Base-by-base conservation (phyloP, 2,888 invertebrate species). In the Piscicola geometra region DNA sequence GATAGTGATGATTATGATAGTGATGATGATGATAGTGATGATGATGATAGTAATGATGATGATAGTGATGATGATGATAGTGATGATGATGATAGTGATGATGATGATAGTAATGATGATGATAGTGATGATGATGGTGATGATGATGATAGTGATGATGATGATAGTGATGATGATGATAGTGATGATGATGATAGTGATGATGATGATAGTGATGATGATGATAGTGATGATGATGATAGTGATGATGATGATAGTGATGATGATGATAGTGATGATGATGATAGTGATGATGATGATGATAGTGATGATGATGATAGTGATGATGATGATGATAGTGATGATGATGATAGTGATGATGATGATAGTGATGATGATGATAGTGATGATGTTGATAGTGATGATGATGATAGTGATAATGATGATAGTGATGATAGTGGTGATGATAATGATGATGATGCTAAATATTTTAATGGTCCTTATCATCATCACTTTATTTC, bases 211-310 rank as follows among this genome's bases (percentile, higher is more conserved):
- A 41, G 41, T 35, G 71, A 70, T 70, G 36, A 35, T 35, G 41
- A 70, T 70, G 71, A 70, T 35, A 41, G 41, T 35, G 71, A 70
- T 35, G 71, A 70, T 70, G 71, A 70, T 35, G 71, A 70, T 35
- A 41, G 41, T 70, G 71, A 70, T 56, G 72, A 72, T 72, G 72
- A 64, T 72, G 72, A 60, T 50, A 52, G 50, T 71, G 71, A 71
- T 71, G 71, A 71, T 72, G 72, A 72, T 60, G 56, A 72, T 72
- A 56, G 56, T 72, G 72, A 60, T 72, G 72, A 50, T 72, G 72
- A 50, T 72, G n/a, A 72, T 50, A 56, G 56, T 50, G 32, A 60
- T 28, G 72, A 72, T 32, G 32, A 56, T 72, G 32, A 30, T 30
- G 72, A 30, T 72, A n/a, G 30, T 60, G 56, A 52, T 72, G 56